Evolutionary conservation across 1,140 invertebrate species (phyloP), one percentile per base, ranked within the genome.

Genomic region (Bombus vancouverensis): DNA sequence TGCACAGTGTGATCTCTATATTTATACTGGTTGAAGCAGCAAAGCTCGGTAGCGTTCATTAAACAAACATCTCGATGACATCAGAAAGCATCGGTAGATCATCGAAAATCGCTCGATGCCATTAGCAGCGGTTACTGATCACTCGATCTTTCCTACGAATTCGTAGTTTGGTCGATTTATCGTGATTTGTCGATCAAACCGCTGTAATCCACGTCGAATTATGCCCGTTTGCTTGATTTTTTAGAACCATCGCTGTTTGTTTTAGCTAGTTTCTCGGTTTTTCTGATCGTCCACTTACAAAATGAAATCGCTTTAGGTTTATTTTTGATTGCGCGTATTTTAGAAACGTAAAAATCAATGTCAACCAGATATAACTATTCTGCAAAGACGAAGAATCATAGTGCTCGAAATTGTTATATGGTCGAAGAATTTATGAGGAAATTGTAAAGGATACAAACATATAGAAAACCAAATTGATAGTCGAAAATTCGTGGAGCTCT

Each of bases 51-150:
- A 32, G 32, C 42, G 77, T 68, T 68, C 25, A 42, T 79, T 79
- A 79, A 79, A 79, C 77, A 68, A 79, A 79, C 62, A 47, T 47
- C 77, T 47, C 77, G 42, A 68, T 68, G 62, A 79, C 77, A 79
- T 79, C 77, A 68, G 77, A 79, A 68, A 68, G 42, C 77, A 68
- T 68, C 18, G 77, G 42, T 13, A 28, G 34, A 15, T 39, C 62
- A 79, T 79, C 77, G 32, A 79, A 68, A 68, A 68, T 79, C 77
- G 39, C 22, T 47, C 44, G 42, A 28, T 65, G 25, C 42, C 28
- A 68, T 68, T 79, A 68, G 32, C 62, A 42, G 57, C 81, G 66
- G 18, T 70, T 77, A 74, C 28, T 37, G 80, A 81, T 73, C 79
- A 1, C 13, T 72, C 13, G 47, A 72, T 80, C 44, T 44, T 53